phyloP scores from a whole-genome alignment of 1,140 invertebrate genomes.

The Lepidurus arcticus region DNA sequence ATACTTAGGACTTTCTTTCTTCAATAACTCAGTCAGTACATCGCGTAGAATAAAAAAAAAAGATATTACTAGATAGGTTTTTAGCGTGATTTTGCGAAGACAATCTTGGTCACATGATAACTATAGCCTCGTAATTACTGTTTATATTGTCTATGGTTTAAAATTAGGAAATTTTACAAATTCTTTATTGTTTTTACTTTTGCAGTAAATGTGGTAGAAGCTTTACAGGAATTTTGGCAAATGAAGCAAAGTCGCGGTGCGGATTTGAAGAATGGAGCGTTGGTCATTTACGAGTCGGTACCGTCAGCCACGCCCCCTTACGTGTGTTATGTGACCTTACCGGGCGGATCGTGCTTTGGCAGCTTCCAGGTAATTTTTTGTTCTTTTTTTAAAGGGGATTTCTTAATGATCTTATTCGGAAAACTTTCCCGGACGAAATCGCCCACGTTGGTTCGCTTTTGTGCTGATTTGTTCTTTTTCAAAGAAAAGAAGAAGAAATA shows the following conservation, averaged over 20 bases:
- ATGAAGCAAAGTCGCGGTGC: constrained; percentile 86
- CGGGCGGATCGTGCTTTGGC: constrained; percentile 90
- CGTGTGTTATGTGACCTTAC: constrained; percentile 88
- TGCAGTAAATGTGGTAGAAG: constrained; percentile 84
- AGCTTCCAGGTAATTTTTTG: constrained; percentile 70
- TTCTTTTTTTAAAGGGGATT: constrained; percentile 8
- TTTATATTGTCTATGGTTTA: background rate
- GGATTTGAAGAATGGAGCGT: constrained; percentile 78
- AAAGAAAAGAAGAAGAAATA: too few relatives aligned
- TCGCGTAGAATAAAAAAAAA: too few relatives aligned
- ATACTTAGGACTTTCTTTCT: too few relatives aligned
- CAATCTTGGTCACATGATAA: too few relatives aligned
- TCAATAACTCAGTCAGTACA: too few relatives aligned
- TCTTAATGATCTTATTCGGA: background rate
- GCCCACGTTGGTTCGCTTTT: too few relatives aligned
- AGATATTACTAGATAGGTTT: too few relatives aligned
- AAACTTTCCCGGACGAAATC: too few relatives aligned
- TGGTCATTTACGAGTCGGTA: constrained; percentile 92
- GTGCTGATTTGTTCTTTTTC: too few relatives aligned
- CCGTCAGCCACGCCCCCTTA: constrained; percentile 83
- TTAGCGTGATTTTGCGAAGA: too few relatives aligned
- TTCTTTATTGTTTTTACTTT: constrained; percentile 29
- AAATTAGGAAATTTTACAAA: background rate
- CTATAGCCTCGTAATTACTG: background rate
- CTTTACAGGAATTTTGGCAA: constrained; percentile 94